phyloP scores from a whole-genome alignment of 2,888 invertebrate genomes.

The Eugnorisma glareosa region DNA sequence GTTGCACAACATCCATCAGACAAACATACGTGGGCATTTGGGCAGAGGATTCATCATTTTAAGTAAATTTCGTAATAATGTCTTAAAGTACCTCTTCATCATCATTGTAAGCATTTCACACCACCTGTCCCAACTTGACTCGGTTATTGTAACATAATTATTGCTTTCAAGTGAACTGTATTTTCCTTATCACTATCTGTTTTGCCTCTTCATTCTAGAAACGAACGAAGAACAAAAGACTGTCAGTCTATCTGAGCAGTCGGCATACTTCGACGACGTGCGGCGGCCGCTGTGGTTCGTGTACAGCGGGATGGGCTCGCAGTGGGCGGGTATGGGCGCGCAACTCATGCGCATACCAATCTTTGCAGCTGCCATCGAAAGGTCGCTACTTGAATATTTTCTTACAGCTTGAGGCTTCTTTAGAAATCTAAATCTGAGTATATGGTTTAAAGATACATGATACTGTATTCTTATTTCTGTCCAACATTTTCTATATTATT shows the following conservation, averaged over 20 bases:
- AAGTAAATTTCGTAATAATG: not conserved
- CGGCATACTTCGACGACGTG: not conserved
- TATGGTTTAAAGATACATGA: not conserved
- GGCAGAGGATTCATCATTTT: conserved; percentile 79
- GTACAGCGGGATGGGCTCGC: conserved; percentile 5
- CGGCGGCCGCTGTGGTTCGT: not conserved
- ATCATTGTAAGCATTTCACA: not conserved
- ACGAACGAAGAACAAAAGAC: not conserved
- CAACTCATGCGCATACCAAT: conserved; percentile 91
- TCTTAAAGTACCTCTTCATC: not conserved
- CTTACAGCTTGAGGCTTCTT: not conserved
- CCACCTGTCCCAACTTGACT: not conserved
- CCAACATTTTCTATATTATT: not conserved
- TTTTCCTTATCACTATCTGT: not conserved
- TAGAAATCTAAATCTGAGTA: not conserved
- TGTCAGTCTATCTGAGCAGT: not conserved
- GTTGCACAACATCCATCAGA: conserved; percentile 79
- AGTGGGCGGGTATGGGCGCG: conserved; percentile 91
- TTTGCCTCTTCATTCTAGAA: not conserved
- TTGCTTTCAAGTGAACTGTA: not conserved
- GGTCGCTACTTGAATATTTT: not conserved
- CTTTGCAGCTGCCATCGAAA: conserved; percentile 67
- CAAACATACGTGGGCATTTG: conserved; percentile 62
- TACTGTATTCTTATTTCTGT: not conserved
- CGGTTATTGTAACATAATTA: not conserved